phyloP scores from a whole-genome alignment of 2,888 invertebrate species.

The Cyaniris semiargus region DNA sequence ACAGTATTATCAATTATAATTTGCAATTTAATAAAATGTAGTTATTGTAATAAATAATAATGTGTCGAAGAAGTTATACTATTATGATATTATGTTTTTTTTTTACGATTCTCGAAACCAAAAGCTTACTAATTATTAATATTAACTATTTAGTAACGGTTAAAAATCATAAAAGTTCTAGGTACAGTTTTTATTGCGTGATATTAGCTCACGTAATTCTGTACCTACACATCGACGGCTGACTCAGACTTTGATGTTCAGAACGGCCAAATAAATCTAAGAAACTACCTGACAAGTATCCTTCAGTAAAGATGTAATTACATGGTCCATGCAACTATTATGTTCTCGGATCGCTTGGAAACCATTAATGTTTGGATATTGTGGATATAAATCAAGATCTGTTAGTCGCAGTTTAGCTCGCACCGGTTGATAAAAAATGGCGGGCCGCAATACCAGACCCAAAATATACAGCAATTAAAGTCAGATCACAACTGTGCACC shows the following conservation, averaged over 20 bases:
- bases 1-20: background rate
- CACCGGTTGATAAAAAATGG: slow-evolving; percentile 30
- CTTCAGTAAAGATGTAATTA: slow-evolving; percentile 3
- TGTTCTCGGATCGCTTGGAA: slow-evolving; percentile 5
- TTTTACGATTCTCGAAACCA: too few relatives aligned
- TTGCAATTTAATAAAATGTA: background rate
- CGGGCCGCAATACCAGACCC: slow-evolving; percentile 29
- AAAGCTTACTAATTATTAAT: background rate
- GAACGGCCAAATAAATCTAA: background rate
- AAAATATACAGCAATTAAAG: slow-evolving; percentile 19
- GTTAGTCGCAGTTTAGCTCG: slow-evolving; percentile 12
- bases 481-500: background rate
- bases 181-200: background rate
- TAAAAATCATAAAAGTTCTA: background rate
- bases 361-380: background rate
- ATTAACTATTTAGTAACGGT: background rate
- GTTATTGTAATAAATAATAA: background rate
- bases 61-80: too few relatives aligned
- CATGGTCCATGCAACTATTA: slow-evolving; percentile 17
- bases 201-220: background rate
- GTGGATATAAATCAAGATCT: slow-evolving; percentile 11
- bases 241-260: slow-evolving; percentile 11
- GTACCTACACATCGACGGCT: background rate
- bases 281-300: background rate
- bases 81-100: background rate